These are phyloP conservation scores for Plagodis dolabraria DNA, from an alignment of 2,888 invertebrate genomes.

Conservation along the genomic window DNA sequence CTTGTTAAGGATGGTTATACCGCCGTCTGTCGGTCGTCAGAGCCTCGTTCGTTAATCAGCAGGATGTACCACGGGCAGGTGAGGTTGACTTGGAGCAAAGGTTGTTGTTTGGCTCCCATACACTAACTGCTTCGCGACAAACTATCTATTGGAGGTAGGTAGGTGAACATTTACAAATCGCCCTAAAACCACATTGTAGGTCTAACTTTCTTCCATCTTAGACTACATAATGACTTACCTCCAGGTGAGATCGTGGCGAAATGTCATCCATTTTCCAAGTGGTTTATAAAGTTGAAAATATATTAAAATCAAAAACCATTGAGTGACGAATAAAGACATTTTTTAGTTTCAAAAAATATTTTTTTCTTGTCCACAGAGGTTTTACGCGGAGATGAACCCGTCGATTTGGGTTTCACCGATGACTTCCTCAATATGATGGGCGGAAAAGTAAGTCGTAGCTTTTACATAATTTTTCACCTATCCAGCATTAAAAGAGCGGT, in stretches of 20 bases:
- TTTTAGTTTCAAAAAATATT: too few species aligned
- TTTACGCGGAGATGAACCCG: constrained; percentile 44
- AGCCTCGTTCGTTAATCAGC: too few species aligned
- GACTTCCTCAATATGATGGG: constrained; percentile 73
- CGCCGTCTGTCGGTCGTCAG: too few species aligned
- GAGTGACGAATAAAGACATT: too few species aligned
- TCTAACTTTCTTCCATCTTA: neutral
- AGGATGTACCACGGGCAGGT: too few species aligned
- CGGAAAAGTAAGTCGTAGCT: constrained; percentile 56
- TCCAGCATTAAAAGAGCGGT: neutral
- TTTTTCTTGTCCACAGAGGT: constrained; percentile 44
- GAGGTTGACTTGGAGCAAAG: too few species aligned
- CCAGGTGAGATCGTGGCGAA: neutral
- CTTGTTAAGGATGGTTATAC: too few species aligned
- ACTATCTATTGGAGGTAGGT: too few species aligned
- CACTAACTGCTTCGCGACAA: too few species aligned
- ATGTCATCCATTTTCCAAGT: neutral
- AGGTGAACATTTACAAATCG: too few species aligned
- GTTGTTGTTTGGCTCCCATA: too few species aligned
- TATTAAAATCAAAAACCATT: neutral
- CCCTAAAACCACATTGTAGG: too few species aligned
- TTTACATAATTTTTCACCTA: neutral
- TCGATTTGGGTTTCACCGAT: constrained; percentile 55
- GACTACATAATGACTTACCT: neutral
- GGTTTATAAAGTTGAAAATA: neutral